These are phyloP conservation scores for Decapterus maruadsi DNA, from an alignment of 2,797 vertebrate genomes.

Conservation along the genomic window DNA sequence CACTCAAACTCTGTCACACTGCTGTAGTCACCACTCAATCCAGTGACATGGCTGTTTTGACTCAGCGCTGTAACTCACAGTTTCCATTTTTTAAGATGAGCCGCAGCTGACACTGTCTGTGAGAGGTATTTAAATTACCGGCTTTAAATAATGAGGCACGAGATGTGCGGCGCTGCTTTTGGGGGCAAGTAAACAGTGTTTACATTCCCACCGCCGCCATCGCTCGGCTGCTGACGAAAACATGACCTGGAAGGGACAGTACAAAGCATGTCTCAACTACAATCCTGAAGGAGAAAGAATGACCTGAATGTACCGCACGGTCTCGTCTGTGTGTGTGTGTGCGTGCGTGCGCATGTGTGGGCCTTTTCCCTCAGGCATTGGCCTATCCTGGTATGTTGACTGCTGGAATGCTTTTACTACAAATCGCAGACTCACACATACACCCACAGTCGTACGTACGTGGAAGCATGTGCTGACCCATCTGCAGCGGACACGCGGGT, in stretches of 20 bases:
- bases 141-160: conserved; percentile 9
- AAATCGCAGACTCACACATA: conserved; percentile 53
- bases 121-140: conserved; percentile 26
- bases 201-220: not conserved
- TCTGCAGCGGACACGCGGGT: conserved; percentile 48
- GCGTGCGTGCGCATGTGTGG: conserved; percentile 52
- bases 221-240: conserved; percentile 5
- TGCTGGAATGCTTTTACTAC: conserved; percentile 75
- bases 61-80: conserved; percentile 17
- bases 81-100: conserved; percentile 22
- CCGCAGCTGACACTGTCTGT: not conserved
- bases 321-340: conserved; percentile 33
- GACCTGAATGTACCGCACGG: conserved; percentile 66
- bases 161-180: not conserved
- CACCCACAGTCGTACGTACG: not conserved
- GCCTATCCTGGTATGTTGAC: conserved; percentile 60
- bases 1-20: conserved; percentile 33
- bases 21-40: conserved; percentile 48
- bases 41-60: conserved; percentile 55
- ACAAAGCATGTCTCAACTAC: conserved; percentile 67
- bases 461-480: conserved; percentile 50
- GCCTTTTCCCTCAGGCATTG: conserved; percentile 60
- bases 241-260: conserved; percentile 24
- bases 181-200: not conserved
- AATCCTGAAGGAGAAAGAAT: conserved; percentile 65